Base-by-base conservation (phyloP, 2,797 vertebrate genomes). In the Tokudaia muenninki region DNA sequence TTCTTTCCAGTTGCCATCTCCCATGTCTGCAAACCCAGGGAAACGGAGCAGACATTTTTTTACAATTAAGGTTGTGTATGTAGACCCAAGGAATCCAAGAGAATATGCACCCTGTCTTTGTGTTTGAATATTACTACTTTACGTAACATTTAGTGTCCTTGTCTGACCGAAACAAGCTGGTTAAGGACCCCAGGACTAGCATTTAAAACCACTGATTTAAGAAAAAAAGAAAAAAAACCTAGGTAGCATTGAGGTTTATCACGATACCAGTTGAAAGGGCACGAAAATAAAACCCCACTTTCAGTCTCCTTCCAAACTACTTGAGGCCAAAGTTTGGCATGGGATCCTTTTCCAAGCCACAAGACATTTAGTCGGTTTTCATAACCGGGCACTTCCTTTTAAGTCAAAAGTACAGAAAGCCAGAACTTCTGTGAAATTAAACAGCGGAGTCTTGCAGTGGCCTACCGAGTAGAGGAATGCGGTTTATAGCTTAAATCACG, bases 341-440 rank as follows among this genome's bases (percentile, higher is more conserved):
- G 65, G 97, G 97, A 21, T 77, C 41, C 80, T 97, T 91, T 96
- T 97, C 94, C 95, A 94, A 82, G 67, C 96, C 26, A 91, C 97
- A 92, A 98, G 98, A 94, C 94, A 83, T 80, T 91, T 96, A 95
- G 70, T 93, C 70, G 61, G 96, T 89, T 97, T 98, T 96, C 97
- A 52, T 95, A 97, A 97, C 91, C 83, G 98, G 98, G 97, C 96
- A 97, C 97, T 98, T 98, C 97, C 98, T 98, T 98, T 98, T 98
- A 98, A 98, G 97, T 90, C 93, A 90, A 77, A 96, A 96, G 98
- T 93, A 82, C 90, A 78, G 97, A 95, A 97, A 96, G 96, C 98
- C 97, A 97, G 82, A 90, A 92, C 17, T 96, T 97, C 77, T 94
- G 95, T 97, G 96, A 96, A 98, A 96, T 97, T 97, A 97, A 87